Evolutionary conservation across 2,113 vertebrate genomes (phyloP).

Genomic region (Kobus ellipsiprymnus): DNA sequence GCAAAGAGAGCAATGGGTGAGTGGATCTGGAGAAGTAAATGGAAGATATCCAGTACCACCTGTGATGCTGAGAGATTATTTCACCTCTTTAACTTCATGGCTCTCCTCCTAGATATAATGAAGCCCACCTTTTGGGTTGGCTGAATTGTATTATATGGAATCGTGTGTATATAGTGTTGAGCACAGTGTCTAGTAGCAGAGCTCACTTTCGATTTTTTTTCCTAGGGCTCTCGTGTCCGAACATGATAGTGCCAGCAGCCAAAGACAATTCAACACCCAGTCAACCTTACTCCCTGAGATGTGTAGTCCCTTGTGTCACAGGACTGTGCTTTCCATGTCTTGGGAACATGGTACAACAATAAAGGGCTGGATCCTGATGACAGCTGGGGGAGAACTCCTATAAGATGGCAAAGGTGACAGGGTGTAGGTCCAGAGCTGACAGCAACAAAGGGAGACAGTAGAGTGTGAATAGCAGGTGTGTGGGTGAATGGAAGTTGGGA

Average conservation of each 20-base stretch:
- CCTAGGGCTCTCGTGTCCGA: background rate
- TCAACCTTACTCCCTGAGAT: background rate
- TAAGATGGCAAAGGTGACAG: background rate
- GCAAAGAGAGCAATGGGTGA: background rate
- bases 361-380: background rate
- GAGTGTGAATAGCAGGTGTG: background rate
- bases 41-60: background rate
- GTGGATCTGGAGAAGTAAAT: background rate
- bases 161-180: background rate
- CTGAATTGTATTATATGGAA: background rate
- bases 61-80: background rate
- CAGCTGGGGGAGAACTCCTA: background rate
- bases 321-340: background rate
- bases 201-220: background rate
- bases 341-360: background rate
- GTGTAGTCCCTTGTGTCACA: background rate
- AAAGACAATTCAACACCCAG: background rate
- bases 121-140: background rate
- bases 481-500: background rate
- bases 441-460: background rate
- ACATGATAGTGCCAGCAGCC: background rate
- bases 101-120: background rate
- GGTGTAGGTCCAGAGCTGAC: background rate
- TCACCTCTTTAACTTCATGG: background rate
- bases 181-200: background rate